Evolutionary conservation across 2,888 invertebrate species (phyloP).

Genomic region (Drosophila barbarae): DNA sequence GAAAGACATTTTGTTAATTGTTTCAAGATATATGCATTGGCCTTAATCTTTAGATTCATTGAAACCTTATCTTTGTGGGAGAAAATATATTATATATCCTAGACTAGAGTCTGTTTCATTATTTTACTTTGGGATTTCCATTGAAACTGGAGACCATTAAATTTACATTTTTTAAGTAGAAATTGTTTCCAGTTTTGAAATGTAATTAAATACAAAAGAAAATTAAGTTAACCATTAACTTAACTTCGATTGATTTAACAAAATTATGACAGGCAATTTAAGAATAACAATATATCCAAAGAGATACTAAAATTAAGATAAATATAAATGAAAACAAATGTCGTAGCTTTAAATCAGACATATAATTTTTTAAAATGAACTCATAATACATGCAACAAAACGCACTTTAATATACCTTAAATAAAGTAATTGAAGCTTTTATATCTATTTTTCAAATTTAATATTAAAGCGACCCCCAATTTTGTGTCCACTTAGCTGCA

Average conservation of each 20-base stretch:
- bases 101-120: no score
- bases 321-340: background rate
- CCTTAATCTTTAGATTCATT: background rate
- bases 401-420: background rate
- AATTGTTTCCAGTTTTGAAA: no score
- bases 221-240: no score
- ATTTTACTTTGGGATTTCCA: no score
- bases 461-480: constrained; percentile 12
- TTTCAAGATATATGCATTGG: background rate
- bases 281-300: no score
- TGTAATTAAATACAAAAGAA: no score
- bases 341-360: background rate
- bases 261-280: no score
- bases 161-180: no score
- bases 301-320: background rate
- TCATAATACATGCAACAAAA: background rate
- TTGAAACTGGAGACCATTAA: no score
- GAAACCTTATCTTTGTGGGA: background rate
- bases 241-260: no score
- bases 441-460: background rate
- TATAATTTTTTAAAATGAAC: background rate
- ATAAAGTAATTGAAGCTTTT: background rate
- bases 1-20: constrained; percentile 1
- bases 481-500: constrained; percentile 39
- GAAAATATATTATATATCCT: no score